phyloP scores from a whole-genome alignment of 2,888 invertebrate genomes.

The Microctonus aethiopoides region DNA sequence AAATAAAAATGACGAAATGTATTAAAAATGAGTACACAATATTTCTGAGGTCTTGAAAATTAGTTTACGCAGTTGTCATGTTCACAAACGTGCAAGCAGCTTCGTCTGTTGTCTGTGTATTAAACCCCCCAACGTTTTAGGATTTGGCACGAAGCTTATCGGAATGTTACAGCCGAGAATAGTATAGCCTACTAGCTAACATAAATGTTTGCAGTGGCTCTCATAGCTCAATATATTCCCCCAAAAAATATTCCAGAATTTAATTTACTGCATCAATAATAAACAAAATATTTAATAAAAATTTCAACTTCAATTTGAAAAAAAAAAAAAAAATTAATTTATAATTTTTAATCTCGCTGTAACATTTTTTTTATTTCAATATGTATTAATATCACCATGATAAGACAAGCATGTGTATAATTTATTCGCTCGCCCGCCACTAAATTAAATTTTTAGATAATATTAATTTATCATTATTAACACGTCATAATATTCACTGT shows the following conservation, averaged over 20 bases:
- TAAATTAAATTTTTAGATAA: background rate
- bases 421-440: background rate
- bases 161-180: constrained; percentile 63
- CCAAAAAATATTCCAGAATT: too few relatives aligned
- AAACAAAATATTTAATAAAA: too few relatives aligned
- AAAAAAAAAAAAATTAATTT: too few relatives aligned
- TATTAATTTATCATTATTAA: background rate
- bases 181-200: constrained; percentile 51
- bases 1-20: background rate
- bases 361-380: background rate
- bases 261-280: too few relatives aligned
- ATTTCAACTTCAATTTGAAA: too few relatives aligned
- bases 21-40: background rate
- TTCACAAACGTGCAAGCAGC: background rate
- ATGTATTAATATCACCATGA: background rate
- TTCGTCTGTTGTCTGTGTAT: constrained; percentile 15
- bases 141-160: constrained; percentile 63
- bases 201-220: constrained; percentile 54
- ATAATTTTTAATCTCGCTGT: too few relatives aligned
- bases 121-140: constrained; percentile 36
- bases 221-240: too few relatives aligned
- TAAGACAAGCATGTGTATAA: background rate
- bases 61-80: constrained; percentile 25
- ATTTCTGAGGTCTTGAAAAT: constrained; percentile 2
- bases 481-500: background rate